A percentile compares a stretch with the other conserved stretches of the same genome.
These are phyloP conservation scores for Holotrichia oblita DNA, from an alignment of 1,140 invertebrate species.

Conservation along the genomic window DNA sequence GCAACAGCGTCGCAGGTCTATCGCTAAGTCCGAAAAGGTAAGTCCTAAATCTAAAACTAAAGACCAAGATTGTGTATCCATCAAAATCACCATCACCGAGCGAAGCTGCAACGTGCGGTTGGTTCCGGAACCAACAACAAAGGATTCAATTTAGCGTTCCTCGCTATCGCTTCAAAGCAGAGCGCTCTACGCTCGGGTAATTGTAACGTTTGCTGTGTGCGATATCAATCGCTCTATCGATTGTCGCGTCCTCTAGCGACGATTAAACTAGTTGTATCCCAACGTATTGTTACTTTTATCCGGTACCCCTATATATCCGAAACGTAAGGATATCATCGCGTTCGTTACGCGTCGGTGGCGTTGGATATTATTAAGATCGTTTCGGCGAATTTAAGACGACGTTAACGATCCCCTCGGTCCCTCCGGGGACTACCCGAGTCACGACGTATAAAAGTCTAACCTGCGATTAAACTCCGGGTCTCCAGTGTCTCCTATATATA, in stretches of 20 bases:
- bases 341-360: too few species aligned
- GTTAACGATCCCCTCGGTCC: too few species aligned
- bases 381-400: too few species aligned
- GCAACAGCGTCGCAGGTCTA: conserved; percentile 77
- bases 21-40: conserved; percentile 78
- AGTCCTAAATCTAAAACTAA: conserved; percentile 38
- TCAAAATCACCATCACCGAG: neutral
- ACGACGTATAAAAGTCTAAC: too few species aligned
- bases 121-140: neutral
- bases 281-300: neutral
- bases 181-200: too few species aligned
- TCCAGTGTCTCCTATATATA: too few species aligned
- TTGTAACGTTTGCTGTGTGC: too few species aligned
- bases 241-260: too few species aligned
- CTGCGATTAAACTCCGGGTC: too few species aligned
- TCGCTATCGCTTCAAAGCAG: neutral
- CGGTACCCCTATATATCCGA: neutral
- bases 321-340: neutral
- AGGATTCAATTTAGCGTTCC: neutral
- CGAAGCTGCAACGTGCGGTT: neutral
- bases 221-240: too few species aligned
- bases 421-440: too few species aligned
- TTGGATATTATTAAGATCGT: too few species aligned
- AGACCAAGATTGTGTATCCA: neutral
- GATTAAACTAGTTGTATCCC: neutral